A percentile compares a stretch with the other conserved stretches of the same genome.
These are phyloP conservation scores for Hipposideros armiger DNA, from an alignment of 2,113 vertebrate genomes.

Conservation along the genomic window DNA sequence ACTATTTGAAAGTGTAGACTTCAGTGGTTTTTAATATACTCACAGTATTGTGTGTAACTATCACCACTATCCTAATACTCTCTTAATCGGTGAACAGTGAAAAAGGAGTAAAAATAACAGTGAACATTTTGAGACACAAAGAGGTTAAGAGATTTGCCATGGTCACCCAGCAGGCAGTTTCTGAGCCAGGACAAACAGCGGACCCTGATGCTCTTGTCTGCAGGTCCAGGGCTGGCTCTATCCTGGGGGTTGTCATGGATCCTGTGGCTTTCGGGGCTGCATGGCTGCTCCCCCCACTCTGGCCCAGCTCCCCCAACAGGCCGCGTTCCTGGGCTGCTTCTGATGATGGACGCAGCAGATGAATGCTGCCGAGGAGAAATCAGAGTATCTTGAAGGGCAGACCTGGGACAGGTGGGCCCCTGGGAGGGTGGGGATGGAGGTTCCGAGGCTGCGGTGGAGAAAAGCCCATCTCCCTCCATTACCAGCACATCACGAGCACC, in stretches of 20 bases:
- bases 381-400: slow-evolving; percentile 47
- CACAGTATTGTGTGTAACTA: neutral
- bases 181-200: neutral
- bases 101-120: neutral
- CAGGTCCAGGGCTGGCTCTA: neutral
- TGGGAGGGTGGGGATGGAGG: neutral
- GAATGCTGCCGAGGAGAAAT: slow-evolving; percentile 47
- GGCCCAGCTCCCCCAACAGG: neutral
- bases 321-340: slow-evolving; percentile 8
- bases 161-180: neutral
- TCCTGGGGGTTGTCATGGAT: neutral
- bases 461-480: neutral
- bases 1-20: neutral
- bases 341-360: slow-evolving; percentile 58
- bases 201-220: neutral
- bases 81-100: neutral
- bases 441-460: neutral
- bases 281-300: neutral
- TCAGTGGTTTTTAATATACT: neutral
- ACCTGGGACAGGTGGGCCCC: neutral
- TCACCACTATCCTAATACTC: neutral
- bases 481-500: neutral
- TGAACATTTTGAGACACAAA: neutral
- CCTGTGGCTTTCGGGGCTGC: neutral
- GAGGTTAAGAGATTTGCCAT: neutral